These are phyloP conservation scores for Galeruca laticollis DNA, from an alignment of 2,888 invertebrate species.

Conservation along the genomic window DNA sequence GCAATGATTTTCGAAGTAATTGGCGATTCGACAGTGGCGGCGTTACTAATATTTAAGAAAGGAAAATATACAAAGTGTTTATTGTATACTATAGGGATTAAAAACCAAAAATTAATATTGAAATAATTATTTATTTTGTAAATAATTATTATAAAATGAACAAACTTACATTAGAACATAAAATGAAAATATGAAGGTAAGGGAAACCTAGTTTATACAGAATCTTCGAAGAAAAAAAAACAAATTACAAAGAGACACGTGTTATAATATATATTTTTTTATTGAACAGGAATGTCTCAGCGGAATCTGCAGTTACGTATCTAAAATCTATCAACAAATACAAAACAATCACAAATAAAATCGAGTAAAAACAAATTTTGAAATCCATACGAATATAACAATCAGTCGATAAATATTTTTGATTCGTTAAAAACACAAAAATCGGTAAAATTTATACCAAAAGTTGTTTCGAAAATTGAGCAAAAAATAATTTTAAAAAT, in stretches of 20 bases:
- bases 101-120: slow-evolving; percentile 13
- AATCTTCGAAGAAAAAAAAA: slow-evolving; percentile 29
- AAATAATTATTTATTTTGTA: slow-evolving; percentile 39
- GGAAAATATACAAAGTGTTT: neutral
- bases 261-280: neutral
- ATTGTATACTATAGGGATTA: neutral
- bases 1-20: too few relatives aligned
- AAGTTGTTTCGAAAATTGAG: slow-evolving; percentile 17
- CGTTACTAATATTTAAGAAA: too few relatives aligned
- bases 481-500: slow-evolving; percentile 73
- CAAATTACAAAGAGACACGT: slow-evolving; percentile 21
- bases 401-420: slow-evolving; percentile 32
- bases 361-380: slow-evolving; percentile 24
- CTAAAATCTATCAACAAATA: slow-evolving; percentile 12
- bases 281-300: slow-evolving; percentile 7
- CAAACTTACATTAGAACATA: slow-evolving; percentile 35
- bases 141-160: slow-evolving; percentile 34
- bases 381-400: slow-evolving; percentile 29
- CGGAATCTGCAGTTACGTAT: neutral
- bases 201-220: slow-evolving; percentile 41
- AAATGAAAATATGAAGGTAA: slow-evolving; percentile 42
- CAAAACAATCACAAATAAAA: slow-evolving; percentile 37
- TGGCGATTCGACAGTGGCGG: too few relatives aligned
- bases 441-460: slow-evolving; percentile 23
- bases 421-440: slow-evolving; percentile 25